These are phyloP conservation scores for Melanogrammus aeglefinus DNA, from an alignment of 2,797 vertebrate genomes.

Conservation along the genomic window DNA sequence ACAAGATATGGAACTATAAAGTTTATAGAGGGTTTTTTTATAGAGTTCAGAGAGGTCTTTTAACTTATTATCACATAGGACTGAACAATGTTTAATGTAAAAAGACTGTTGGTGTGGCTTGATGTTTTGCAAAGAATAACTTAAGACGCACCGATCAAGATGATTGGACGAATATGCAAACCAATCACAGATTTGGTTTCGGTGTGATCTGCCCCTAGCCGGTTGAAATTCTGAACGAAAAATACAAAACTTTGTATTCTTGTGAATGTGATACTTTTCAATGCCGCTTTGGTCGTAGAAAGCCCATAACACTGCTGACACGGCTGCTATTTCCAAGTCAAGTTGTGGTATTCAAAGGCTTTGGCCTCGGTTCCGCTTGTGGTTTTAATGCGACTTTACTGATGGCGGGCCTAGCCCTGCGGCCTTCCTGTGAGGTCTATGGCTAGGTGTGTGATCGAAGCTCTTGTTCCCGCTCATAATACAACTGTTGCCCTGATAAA, in stretches of 20 bases:
- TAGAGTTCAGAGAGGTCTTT: background rate
- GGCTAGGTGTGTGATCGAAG: background rate
- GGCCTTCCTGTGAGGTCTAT: background rate
- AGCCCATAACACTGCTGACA: background rate
- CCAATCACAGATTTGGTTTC: too few relatives aligned
- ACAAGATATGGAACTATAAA: background rate
- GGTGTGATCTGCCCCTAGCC: too few relatives aligned
- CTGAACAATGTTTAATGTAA: background rate
- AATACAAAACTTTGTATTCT: too few relatives aligned
- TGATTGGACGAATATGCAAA: too few relatives aligned
- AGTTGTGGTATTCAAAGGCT: background rate
- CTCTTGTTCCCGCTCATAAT: background rate
- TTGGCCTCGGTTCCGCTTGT: background rate
- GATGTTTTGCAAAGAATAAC: too few relatives aligned
- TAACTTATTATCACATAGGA: background rate
- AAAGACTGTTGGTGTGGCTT: background rate
- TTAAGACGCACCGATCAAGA: too few relatives aligned
- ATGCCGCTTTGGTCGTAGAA: background rate
- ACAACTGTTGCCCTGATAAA: background rate
- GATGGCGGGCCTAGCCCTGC: background rate
- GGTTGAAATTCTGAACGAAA: too few relatives aligned
- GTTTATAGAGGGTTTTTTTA: background rate
- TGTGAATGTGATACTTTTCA: background rate
- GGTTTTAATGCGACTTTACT: background rate
- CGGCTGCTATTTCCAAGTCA: background rate